phyloP scores from a whole-genome alignment of 1,140 invertebrate genomes.

The Limonius californicus region DNA sequence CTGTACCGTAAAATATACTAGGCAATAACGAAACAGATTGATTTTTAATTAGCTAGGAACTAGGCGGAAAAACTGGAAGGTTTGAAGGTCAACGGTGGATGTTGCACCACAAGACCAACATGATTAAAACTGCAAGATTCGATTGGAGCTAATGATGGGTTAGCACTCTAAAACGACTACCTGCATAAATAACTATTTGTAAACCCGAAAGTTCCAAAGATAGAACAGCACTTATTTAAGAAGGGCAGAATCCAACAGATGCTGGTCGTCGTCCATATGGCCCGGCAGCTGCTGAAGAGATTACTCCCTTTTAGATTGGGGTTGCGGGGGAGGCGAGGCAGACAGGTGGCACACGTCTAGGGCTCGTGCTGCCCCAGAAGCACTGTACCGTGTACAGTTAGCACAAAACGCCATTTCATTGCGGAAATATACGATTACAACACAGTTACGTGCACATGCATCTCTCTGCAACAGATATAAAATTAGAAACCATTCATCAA shows the following conservation, averaged over 20 bases:
- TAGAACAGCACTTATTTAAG: conserved; percentile 5
- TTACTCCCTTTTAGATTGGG: conserved; percentile 6
- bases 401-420: not conserved
- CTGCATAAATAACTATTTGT: not conserved
- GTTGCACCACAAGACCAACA: too few species aligned
- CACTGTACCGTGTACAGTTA: conserved; percentile 3
- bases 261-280: conserved; percentile 12
- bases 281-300: conserved; percentile 9
- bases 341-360: conserved; percentile 12
- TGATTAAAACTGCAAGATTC: not conserved
- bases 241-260: conserved; percentile 11
- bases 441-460: not conserved
- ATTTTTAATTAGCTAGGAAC: conserved; percentile 12
- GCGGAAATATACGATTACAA: conserved; percentile 2
- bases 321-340: conserved; percentile 5
- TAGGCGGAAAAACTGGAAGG: too few species aligned
- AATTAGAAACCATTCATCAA: conserved; percentile 6
- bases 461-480: not conserved
- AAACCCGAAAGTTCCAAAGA: not conserved
- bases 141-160: not conserved
- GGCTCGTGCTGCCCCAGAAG: conserved; percentile 11
- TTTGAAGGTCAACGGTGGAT: too few species aligned
- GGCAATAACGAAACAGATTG: not conserved
- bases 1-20: not conserved
- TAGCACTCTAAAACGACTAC: not conserved